These are phyloP conservation scores for Aplodontia rufa DNA, from an alignment of 2,113 vertebrate species.

Conservation along the genomic window DNA sequence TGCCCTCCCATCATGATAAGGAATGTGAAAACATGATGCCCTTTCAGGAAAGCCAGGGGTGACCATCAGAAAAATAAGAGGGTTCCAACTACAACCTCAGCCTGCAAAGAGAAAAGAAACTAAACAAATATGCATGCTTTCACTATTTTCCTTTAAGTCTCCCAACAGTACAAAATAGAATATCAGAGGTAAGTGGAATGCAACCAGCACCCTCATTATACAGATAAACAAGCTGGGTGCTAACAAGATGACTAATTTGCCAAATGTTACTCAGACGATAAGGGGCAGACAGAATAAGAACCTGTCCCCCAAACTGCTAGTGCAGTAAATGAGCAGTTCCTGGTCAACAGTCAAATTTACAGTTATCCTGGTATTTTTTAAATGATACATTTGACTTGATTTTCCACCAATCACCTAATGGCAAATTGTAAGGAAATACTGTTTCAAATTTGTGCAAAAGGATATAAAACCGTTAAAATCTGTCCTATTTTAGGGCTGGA, in stretches of 20 bases:
- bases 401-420: neutral
- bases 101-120: neutral
- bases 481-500: no score
- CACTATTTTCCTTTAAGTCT: neutral
- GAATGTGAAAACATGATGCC: neutral
- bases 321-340: neutral
- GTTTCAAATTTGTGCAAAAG: neutral
- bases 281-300: neutral
- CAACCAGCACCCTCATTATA: neutral
- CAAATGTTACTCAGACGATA: neutral
- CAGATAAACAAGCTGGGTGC: neutral
- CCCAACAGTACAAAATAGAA: neutral
- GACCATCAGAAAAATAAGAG: neutral
- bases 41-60: neutral
- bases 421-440: slow-evolving; percentile 8
- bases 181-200: neutral
- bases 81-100: neutral
- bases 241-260: neutral
- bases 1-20: neutral
- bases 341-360: neutral
- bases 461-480: neutral
- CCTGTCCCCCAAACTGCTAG: neutral
- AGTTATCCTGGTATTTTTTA: neutral
- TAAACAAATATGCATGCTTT: neutral
- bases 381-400: neutral